phyloP scores from a whole-genome alignment of 2,888 invertebrate species.

The Baccha elongata region DNA sequence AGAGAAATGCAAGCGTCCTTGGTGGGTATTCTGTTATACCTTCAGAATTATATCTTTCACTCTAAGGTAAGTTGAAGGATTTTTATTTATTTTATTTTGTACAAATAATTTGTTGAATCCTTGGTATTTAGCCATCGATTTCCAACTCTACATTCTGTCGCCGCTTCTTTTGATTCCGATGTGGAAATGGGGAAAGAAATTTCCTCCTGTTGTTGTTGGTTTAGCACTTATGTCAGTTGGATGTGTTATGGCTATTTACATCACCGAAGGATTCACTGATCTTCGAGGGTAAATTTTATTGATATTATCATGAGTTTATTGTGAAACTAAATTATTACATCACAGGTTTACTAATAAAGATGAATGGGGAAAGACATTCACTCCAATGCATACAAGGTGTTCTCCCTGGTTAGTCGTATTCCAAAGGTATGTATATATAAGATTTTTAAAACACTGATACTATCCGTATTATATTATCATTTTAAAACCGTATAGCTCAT shows the following conservation, averaged over 20 bases:
- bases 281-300: slow-evolving; percentile 36
- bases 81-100: not conserved
- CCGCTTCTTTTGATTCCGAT: slow-evolving; percentile 83
- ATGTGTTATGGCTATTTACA: slow-evolving; percentile 52
- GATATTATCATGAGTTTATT: not conserved
- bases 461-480: not conserved
- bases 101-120: not conserved
- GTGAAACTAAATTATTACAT: not conserved
- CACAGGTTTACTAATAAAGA: slow-evolving; percentile 31
- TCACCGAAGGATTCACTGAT: slow-evolving; percentile 22
- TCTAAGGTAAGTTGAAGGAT: not conserved
- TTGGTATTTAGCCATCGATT: slow-evolving; percentile 85
- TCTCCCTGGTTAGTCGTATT: slow-evolving; percentile 77
- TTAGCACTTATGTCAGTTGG: slow-evolving; percentile 59
- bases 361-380: slow-evolving; percentile 71
- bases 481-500: not conserved
- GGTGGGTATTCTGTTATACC: slow-evolving; percentile 82
- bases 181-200: slow-evolving; percentile 78
- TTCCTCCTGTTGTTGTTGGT: slow-evolving; percentile 68
- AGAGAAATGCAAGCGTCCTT: slow-evolving; percentile 78
- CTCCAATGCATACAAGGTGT: slow-evolving; percentile 76
- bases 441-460: not conserved
- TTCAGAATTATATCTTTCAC: slow-evolving; percentile 80
- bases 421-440: slow-evolving; percentile 19
- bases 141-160: slow-evolving; percentile 84